These are phyloP conservation scores for Rhizomys pruinosus DNA, from an alignment of 2,113 vertebrate species.

Conservation along the genomic window DNA sequence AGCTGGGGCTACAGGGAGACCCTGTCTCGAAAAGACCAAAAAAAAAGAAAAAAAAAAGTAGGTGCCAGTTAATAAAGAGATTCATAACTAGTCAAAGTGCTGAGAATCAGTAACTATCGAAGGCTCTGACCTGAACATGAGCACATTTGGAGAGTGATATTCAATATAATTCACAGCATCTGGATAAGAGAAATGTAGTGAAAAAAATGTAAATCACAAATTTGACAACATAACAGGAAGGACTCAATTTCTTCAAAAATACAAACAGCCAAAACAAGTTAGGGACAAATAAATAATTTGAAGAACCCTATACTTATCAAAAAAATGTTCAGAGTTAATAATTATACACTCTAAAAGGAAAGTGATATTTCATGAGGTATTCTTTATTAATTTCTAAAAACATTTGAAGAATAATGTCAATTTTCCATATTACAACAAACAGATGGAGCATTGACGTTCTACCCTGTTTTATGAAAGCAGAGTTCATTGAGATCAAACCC, in stretches of 20 bases:
- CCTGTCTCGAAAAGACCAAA: too few species aligned
- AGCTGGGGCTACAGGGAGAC: too few species aligned
- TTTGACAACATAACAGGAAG: neutral
- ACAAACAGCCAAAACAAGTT: neutral
- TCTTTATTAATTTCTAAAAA: neutral
- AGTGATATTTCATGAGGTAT: neutral
- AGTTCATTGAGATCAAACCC: neutral
- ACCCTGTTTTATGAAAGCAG: neutral
- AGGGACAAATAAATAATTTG: neutral
- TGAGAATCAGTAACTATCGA: too few species aligned
- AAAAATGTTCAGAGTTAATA: neutral
- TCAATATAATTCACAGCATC: neutral
- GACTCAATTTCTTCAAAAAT: neutral
- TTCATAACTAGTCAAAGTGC: too few species aligned
- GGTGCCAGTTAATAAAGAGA: too few species aligned
- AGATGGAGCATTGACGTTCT: neutral
- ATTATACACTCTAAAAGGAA: neutral
- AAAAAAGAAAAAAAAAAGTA: too few species aligned
- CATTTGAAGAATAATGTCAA: neutral
- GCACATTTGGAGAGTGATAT: neutral
- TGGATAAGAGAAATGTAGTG: neutral
- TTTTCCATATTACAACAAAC: neutral
- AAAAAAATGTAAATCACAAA: neutral
- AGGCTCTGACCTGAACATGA: too few species aligned
- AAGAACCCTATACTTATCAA: neutral